Conservation (phyloP, 1,140 invertebrate species). For the Drosophila serrata region DNA sequence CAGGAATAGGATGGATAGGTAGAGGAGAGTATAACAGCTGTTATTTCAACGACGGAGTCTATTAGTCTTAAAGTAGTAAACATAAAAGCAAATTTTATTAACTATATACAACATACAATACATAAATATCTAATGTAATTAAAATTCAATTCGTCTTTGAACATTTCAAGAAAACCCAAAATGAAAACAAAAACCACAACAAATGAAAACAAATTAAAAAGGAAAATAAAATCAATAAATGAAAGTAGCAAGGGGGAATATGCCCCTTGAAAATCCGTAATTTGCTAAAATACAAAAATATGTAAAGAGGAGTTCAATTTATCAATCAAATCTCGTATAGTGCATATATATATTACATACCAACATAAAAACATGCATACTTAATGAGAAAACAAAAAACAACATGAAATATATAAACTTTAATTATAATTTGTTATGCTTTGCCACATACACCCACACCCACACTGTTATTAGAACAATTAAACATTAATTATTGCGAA, state of each 20-base stretch:
- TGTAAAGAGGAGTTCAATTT: constrained; percentile 64
- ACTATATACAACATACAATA: constrained; percentile 58
- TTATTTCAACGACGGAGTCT: constrained; percentile 79
- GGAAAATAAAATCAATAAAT: constrained; percentile 4
- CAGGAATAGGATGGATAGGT: constrained; percentile 7
- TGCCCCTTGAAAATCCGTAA: constrained; percentile 34
- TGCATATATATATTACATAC: constrained; percentile 45
- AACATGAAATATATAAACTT: constrained; percentile 34
- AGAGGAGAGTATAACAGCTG: constrained; percentile 55
- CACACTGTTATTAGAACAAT: constrained; percentile 84
- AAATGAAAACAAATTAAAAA: constrained; percentile 8
- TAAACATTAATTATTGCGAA: constrained; percentile 68
- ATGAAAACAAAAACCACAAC: constrained; percentile 6
- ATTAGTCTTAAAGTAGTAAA: constrained; percentile 80
- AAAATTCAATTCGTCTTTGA: constrained; percentile 46
- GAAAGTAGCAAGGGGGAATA: constrained; percentile 2
- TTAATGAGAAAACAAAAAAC: constrained; percentile 43
- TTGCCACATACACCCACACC: constrained; percentile 49
- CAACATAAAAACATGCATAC: constrained; percentile 37
- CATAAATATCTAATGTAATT: constrained; percentile 56
- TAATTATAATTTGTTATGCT: constrained; percentile 79
- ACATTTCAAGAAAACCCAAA: constrained; percentile 38
- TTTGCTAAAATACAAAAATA: constrained; percentile 56
- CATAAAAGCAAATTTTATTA: constrained; percentile 66
- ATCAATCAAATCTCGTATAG: constrained; percentile 64